phyloP scores from a whole-genome alignment of 2,888 invertebrate genomes.

The Meta bourneti region DNA sequence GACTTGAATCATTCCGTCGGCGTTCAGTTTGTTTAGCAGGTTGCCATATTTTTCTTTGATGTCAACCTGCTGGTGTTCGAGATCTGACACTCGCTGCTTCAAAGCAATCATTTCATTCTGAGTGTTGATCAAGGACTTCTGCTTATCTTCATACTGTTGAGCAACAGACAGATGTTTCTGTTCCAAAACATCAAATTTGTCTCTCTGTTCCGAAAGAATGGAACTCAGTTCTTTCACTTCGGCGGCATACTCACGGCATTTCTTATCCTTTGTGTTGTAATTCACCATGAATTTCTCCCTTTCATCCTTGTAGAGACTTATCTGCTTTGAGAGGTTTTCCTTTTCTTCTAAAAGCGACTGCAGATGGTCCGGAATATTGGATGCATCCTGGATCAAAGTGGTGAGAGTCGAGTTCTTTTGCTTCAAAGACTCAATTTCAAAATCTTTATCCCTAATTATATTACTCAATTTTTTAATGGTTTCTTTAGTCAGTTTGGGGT shows the following conservation, averaged over 20 bases:
- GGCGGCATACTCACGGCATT: constrained; percentile 90
- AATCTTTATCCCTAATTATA: constrained; percentile 81
- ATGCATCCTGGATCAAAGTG: constrained; percentile 79
- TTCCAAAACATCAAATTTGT: constrained; percentile 79
- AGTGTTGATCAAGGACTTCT: constrained; percentile 80
- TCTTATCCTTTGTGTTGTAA: constrained; percentile 90
- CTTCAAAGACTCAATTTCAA: constrained; percentile 81
- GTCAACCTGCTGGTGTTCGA: constrained; percentile 80
- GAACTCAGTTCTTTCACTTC: constrained; percentile 88
- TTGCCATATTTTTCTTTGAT: constrained; percentile 77
- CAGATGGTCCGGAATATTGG: constrained; percentile 69
- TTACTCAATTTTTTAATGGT: constrained; percentile 81
- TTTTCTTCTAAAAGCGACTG: constrained; percentile 79
- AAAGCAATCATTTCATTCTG: constrained; percentile 81
- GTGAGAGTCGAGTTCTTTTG: constrained; percentile 81
- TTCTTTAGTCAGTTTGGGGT: constrained; percentile 81
- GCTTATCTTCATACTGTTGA: constrained; percentile 81
- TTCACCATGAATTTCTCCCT: constrained; percentile 81
- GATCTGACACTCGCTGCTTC: constrained; percentile 80
- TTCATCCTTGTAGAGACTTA: constrained; percentile 84
- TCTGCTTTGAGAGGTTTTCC: constrained; percentile 84
- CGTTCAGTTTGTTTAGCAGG: constrained; percentile 67
- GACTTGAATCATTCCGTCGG: constrained; percentile 35
- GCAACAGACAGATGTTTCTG: constrained; percentile 80
- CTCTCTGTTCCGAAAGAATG: constrained; percentile 78